These are phyloP conservation scores for Drosophila parabipectinata DNA, from an alignment of 1,140 invertebrate species.

Conservation along the genomic window DNA sequence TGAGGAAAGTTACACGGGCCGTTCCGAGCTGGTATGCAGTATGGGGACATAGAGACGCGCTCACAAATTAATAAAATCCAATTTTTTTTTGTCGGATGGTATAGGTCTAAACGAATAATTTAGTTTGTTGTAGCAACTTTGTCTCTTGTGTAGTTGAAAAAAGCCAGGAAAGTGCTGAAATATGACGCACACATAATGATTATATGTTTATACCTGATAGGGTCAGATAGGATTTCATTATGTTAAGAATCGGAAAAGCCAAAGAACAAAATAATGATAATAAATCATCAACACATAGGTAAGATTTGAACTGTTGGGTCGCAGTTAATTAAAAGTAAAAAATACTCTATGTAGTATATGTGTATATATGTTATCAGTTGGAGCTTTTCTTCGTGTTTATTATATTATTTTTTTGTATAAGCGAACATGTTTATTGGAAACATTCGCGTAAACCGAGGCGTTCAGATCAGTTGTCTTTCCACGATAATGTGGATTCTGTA, in stretches of 20 bases:
- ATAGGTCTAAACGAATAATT: neutral
- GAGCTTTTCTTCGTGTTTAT: neutral
- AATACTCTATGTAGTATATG: neutral
- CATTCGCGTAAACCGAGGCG: neutral
- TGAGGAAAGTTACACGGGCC: slow-evolving; percentile 27
- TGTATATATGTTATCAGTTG: slow-evolving; percentile 5
- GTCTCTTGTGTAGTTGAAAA: too few relatives aligned
- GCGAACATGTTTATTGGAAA: neutral
- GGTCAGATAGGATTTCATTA: too few relatives aligned
- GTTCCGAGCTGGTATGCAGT: slow-evolving; percentile 8
- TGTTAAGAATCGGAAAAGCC: too few relatives aligned
- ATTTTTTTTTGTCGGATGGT: slow-evolving; percentile 46
- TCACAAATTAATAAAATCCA: slow-evolving; percentile 60
- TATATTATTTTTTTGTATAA: neutral
- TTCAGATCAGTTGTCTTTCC: slow-evolving; percentile 12
- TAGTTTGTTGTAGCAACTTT: neutral
- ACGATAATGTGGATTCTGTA: slow-evolving; percentile 21
- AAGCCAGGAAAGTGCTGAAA: too few relatives aligned
- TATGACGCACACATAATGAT: too few relatives aligned
- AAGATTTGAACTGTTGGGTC: neutral
- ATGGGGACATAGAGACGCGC: slow-evolving; percentile 13
- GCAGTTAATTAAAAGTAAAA: neutral
- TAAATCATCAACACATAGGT: slow-evolving; percentile 90
- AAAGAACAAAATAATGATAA: slow-evolving; percentile 92
- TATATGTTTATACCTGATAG: too few relatives aligned